Percentiles rank a stretch among this genome's conserved stretches.
phyloP scores from a whole-genome alignment of 2,888 invertebrate genomes.

The Sphaeridia pumilis region DNA sequence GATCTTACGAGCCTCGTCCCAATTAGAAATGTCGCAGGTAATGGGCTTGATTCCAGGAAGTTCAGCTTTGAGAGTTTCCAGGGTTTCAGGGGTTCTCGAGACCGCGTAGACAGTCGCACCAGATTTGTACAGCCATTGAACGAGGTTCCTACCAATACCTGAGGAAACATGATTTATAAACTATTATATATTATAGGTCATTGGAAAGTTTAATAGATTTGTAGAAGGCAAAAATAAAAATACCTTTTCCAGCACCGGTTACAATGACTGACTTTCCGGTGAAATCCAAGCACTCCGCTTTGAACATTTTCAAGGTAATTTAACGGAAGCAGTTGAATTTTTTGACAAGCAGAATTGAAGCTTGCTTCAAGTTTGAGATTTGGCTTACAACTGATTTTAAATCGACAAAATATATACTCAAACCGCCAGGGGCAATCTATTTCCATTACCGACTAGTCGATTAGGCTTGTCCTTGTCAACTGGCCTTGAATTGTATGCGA shows the following conservation, averaged over 20 bases:
- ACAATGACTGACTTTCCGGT: background rate
- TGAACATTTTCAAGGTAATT: background rate
- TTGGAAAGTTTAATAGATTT: too few relatives aligned
- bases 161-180: conserved; percentile 4
- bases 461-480: too few relatives aligned
- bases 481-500: too few relatives aligned
- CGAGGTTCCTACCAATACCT: conserved; percentile 54
- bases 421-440: too few relatives aligned
- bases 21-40: conserved; percentile 59
- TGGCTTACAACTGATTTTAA: background rate
- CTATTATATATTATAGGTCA: too few relatives aligned
- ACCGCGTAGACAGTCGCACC: conserved; percentile 62
- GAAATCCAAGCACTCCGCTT: background rate
- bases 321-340: background rate
- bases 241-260: background rate
- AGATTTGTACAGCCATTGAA: conserved; percentile 13
- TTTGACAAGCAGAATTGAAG: background rate
- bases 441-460: too few relatives aligned
- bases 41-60: conserved; percentile 51
- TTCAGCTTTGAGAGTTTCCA: conserved; percentile 52
- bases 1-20: conserved; percentile 56
- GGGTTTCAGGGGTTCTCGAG: conserved; percentile 53
- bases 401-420: too few relatives aligned
- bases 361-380: background rate
- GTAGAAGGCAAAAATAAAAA: background rate